phyloP scores from a whole-genome alignment of 2,113 vertebrate genomes.

The Scophthalmus maximus region DNA sequence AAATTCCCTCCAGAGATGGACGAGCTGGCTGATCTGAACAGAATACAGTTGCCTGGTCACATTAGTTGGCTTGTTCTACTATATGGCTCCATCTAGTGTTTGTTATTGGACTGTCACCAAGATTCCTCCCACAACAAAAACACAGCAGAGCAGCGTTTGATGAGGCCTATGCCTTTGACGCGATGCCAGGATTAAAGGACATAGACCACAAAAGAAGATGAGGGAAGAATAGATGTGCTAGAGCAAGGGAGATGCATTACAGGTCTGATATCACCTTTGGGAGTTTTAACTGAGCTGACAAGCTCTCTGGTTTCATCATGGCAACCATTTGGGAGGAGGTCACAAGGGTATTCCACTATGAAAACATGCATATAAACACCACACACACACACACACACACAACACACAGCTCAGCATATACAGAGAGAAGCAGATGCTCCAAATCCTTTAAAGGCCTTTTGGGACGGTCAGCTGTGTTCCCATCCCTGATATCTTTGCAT shows the following conservation, averaged over 20 bases:
- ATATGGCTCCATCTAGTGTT: constrained; percentile 61
- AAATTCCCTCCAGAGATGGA: background rate
- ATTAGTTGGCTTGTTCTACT: background rate
- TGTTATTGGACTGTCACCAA: background rate
- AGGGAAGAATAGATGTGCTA: background rate
- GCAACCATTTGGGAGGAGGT: constrained; percentile 18
- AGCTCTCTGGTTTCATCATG: constrained; percentile 26
- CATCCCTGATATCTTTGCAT: constrained; percentile 14
- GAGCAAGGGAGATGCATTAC: background rate
- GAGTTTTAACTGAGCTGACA: constrained; percentile 15
- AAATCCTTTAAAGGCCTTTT: background rate
- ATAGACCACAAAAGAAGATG: background rate
- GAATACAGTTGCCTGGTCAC: background rate
- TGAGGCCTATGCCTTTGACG: too few species aligned
- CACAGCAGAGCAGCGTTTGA: too few species aligned
- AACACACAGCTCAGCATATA: constrained; percentile 1
- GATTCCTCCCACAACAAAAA: background rate
- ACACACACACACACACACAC: background rate
- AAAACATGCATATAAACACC: constrained; percentile 5
- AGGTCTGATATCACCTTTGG: constrained; percentile 8
- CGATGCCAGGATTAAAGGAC: background rate
- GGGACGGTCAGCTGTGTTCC: constrained; percentile 4
- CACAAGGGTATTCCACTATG: background rate
- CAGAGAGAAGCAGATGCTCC: background rate
- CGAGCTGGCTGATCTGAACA: background rate